Conservation (phyloP, 2,888 invertebrate genomes). For the Anagyrus pseudococci region DNA sequence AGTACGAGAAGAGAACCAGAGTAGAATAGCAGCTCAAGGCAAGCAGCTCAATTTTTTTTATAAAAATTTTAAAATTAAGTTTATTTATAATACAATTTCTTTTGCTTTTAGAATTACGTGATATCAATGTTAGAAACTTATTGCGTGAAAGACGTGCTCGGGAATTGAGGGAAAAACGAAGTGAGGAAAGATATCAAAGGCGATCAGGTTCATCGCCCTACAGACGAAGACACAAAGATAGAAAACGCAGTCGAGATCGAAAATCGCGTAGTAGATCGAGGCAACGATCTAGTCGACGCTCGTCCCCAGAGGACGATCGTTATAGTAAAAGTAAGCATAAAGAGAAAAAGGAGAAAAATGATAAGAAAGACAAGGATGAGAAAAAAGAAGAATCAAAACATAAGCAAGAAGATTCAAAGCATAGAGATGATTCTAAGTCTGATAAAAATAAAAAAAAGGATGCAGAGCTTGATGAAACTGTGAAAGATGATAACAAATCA, state of each 20-base stretch:
- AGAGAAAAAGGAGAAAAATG: conserved; percentile 40
- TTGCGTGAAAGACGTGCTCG: conserved; percentile 42
- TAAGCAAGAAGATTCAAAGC: conserved; percentile 37
- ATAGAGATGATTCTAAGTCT: conserved; percentile 37
- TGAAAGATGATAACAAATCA: conserved; percentile 23
- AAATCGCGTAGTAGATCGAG: conserved; percentile 37
- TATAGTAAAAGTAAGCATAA: conserved; percentile 37
- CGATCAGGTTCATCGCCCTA: conserved; percentile 25
- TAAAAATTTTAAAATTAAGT: neutral
- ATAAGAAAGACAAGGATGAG: conserved; percentile 39
- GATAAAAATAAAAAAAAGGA: conserved; percentile 30
- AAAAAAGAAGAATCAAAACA: conserved; percentile 39
- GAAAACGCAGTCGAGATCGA: conserved; percentile 35
- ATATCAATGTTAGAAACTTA: conserved; percentile 26
- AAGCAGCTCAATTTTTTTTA: neutral
- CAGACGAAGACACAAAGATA: conserved; percentile 29
- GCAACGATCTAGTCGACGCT: conserved; percentile 30
- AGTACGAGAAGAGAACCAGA: conserved; percentile 55
- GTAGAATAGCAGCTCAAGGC: conserved; percentile 48
- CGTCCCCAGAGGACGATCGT: conserved; percentile 35
- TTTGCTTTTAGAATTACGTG: conserved; percentile 29
- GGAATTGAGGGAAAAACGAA: conserved; percentile 45
- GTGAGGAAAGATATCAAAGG: conserved; percentile 36
- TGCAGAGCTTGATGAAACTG: conserved; percentile 13
- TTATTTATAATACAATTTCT: conserved; percentile 1